Evolutionary conservation across 2,113 vertebrate species (phyloP).

Genomic region (Zosterops lateralis): DNA sequence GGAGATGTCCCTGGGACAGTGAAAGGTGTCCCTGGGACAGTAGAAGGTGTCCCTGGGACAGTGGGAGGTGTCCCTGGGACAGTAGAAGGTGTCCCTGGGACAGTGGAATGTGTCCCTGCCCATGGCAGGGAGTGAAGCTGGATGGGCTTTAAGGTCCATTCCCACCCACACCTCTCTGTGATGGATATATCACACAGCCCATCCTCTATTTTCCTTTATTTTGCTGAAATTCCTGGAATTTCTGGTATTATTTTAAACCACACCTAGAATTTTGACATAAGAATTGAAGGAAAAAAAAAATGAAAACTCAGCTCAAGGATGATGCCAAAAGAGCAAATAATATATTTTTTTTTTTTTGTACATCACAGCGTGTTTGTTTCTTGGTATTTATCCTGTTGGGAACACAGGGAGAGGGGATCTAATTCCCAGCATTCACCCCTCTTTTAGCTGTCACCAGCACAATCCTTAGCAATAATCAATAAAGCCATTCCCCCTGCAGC

Average conservation of each 20-base stretch:
- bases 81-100: not conserved
- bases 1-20: too few relatives aligned
- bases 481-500: constrained; percentile 15
- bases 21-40: too few relatives aligned
- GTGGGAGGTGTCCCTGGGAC: too few relatives aligned
- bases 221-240: not conserved
- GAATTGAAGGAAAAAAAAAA: not conserved
- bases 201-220: not conserved
- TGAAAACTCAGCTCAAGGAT: not conserved
- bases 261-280: not conserved
- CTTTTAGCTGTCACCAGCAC: constrained; percentile 6
- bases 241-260: not conserved
- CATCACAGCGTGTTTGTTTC: not conserved
- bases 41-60: too few relatives aligned
- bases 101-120: not conserved
- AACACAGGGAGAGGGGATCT: not conserved
- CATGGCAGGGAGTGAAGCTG: not conserved
- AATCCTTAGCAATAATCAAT: constrained; percentile 45
- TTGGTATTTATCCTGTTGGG: not conserved
- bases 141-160: not conserved
- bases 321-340: not conserved
- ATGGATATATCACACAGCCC: not conserved
- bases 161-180: too few relatives aligned
- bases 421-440: constrained; percentile 10
- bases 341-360: not conserved